A percentile compares a stretch with the other conserved stretches of the same genome.
These are phyloP conservation scores for Rhizoglyphus robini DNA, from an alignment of 1,140 invertebrate genomes.

Conservation along the genomic window DNA sequence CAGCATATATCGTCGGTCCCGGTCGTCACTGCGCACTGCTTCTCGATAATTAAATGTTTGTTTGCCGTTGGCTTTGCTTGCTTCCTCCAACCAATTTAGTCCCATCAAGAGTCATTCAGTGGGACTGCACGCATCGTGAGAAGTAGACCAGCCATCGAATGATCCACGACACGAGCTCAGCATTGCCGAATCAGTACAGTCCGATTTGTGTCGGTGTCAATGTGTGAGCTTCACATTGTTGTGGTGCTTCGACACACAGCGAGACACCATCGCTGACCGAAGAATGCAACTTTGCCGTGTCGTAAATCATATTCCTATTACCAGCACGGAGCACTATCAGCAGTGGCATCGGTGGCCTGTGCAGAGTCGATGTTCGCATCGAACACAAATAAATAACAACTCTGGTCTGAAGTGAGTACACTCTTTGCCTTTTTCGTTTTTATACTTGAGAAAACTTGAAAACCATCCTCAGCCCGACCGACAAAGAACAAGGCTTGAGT, in stretches of 20 bases:
- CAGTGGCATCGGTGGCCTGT: neutral
- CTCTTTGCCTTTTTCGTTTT: too few relatives aligned
- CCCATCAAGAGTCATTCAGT: neutral
- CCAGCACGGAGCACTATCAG: neutral
- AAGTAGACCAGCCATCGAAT: neutral
- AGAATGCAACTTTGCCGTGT: neutral
- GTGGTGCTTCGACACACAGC: neutral
- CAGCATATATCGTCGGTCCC: too few relatives aligned
- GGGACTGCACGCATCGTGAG: neutral
- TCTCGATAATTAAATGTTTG: conserved; percentile 10
- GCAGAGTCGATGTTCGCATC: neutral
- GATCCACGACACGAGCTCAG: neutral
- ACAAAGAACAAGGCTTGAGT: too few relatives aligned
- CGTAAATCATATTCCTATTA: conserved; percentile 10
- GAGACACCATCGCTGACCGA: neutral
- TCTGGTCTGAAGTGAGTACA: too few relatives aligned
- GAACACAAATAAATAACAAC: too few relatives aligned
- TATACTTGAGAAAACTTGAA: too few relatives aligned
- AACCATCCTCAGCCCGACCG: too few relatives aligned
- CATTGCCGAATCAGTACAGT: neutral
- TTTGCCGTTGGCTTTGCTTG: conserved; percentile 1
- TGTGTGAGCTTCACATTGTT: too few relatives aligned
- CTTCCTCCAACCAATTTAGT: neutral
- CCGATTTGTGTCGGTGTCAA: neutral
- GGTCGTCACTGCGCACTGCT: neutral